A percentile compares a stretch with the other conserved stretches of the same genome.
phyloP scores from a whole-genome alignment of 2,113 vertebrate genomes.

The Tautogolabrus adspersus region DNA sequence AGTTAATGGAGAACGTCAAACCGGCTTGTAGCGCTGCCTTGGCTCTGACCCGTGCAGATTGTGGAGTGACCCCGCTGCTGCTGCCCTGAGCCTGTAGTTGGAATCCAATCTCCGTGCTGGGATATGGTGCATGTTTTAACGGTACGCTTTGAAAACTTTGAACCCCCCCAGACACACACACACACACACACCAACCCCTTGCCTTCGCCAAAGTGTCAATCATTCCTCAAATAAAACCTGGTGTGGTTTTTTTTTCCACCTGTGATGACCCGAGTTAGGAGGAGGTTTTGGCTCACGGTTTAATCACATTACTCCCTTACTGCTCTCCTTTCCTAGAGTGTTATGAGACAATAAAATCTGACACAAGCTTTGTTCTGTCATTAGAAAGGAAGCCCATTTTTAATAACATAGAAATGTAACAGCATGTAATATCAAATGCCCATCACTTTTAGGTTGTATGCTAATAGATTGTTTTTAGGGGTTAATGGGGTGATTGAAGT shows the following conservation, averaged over 20 bases:
- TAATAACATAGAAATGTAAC: conserved; percentile 2
- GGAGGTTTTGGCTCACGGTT: conserved; percentile 37
- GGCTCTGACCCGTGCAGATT: conserved; percentile 80
- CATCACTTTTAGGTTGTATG: conserved; percentile 1
- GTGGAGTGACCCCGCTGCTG: conserved; percentile 72
- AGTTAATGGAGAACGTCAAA: conserved; percentile 81
- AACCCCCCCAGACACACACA: conserved; percentile 18
- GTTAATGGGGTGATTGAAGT: conserved; percentile 49
- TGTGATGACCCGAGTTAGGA: conserved; percentile 48
- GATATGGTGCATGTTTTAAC: conserved; percentile 77
- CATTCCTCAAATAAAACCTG: conserved; percentile 65
- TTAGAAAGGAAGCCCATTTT: conserved; percentile 8
- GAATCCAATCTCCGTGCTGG: conserved; percentile 81
- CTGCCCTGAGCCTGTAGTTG: conserved; percentile 64
- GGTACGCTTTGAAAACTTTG: conserved; percentile 69
- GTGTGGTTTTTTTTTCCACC: conserved; percentile 64
- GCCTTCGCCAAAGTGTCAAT: conserved; percentile 59
- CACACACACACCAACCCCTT: too few relatives aligned
- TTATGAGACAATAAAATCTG: conserved; percentile 8
- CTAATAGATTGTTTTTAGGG: conserved; percentile 36
- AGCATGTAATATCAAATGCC: conserved; percentile 15
- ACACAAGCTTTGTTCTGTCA: conserved; percentile 7
- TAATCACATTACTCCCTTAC: conserved; percentile 56
- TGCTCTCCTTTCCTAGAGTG: conserved; percentile 16
- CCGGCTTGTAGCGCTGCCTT: conserved; percentile 68